These are phyloP conservation scores for Corvus moneduloides DNA, from an alignment of 2,113 vertebrate species.

Conservation along the genomic window DNA sequence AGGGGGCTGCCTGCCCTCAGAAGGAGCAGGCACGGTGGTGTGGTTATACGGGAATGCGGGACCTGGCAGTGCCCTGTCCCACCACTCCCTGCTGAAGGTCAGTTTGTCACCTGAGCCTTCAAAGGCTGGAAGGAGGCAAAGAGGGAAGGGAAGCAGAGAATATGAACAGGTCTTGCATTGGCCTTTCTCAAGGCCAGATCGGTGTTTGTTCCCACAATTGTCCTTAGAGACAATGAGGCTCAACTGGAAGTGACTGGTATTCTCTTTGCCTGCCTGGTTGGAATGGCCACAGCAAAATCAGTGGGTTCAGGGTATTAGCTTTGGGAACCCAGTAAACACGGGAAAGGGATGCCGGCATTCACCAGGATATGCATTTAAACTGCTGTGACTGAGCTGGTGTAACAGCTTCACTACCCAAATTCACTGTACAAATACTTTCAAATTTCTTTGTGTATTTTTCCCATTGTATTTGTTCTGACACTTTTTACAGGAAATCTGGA, in stretches of 20 bases:
- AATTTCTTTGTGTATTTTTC: background rate
- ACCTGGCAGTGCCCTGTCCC: background rate
- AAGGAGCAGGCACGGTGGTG: rapidly evolving
- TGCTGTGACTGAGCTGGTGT: background rate
- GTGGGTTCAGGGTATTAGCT: background rate
- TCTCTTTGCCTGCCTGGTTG: background rate
- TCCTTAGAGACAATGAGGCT: background rate
- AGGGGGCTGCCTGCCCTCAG: background rate
- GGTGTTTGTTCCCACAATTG: background rate
- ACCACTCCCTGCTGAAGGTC: background rate
- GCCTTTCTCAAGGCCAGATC: background rate
- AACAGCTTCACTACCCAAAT: background rate
- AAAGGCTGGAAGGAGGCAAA: background rate
- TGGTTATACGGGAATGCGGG: rapidly evolving
- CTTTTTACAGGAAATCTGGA: background rate
- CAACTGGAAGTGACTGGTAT: no score
- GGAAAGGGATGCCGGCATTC: background rate
- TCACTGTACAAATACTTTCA: background rate
- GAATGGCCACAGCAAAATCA: background rate
- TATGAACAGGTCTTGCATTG: rapidly evolving
- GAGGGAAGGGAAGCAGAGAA: background rate
- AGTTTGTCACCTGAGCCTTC: background rate
- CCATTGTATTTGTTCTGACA: background rate
- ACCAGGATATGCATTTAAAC: background rate
- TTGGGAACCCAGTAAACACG: background rate